Percentiles rank a stretch among this genome's conserved stretches.
phyloP scores from a whole-genome alignment of 2,797 vertebrate genomes.

The Amazona ochrocephala region DNA sequence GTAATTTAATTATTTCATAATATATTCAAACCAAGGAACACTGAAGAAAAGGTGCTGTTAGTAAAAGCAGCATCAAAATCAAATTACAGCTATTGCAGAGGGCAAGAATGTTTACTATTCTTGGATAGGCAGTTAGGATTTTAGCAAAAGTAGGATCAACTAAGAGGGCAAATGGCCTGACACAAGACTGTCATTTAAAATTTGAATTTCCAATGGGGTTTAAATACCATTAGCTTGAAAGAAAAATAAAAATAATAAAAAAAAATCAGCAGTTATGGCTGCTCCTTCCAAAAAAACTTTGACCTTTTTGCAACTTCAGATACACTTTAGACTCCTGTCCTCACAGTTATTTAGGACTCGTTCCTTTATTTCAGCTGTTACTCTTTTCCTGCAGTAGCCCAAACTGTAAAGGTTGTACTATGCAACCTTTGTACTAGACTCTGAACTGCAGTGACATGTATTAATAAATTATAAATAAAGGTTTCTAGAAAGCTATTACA shows the following conservation, averaged over 20 bases:
- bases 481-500: background rate
- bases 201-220: background rate
- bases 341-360: background rate
- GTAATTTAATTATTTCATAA: background rate
- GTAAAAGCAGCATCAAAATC: background rate
- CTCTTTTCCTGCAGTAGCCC: background rate
- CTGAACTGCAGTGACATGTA: background rate
- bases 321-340: background rate
- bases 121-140: background rate
- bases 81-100: background rate
- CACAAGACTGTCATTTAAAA: background rate
- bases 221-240: background rate
- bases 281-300: background rate
- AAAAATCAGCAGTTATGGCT: background rate
- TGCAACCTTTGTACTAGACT: background rate
- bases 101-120: background rate
- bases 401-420: background rate
- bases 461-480: background rate
- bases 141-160: background rate
- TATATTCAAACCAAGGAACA: background rate
- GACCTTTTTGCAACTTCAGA: background rate
- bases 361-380: background rate
- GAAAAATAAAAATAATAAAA: background rate
- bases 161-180: background rate
- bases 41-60: rapidly evolving